Conservation (phyloP, 1,140 invertebrate genomes). For the Oppia nitens region DNA sequence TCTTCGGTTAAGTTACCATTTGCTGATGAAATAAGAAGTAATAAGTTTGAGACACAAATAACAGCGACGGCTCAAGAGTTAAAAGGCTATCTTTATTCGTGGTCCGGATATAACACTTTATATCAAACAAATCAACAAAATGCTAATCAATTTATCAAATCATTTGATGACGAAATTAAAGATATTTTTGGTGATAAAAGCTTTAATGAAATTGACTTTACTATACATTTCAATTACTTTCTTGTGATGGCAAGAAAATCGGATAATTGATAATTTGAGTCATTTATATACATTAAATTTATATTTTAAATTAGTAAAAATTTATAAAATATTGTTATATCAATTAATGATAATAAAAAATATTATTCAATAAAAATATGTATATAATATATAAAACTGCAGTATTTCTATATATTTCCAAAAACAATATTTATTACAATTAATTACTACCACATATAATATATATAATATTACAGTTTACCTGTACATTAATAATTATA, state of each 20-base stretch:
- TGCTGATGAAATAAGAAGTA: neutral
- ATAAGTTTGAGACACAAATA: neutral
- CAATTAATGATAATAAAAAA: too few relatives aligned
- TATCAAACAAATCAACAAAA: neutral
- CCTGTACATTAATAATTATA: too few relatives aligned
- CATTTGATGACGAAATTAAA: neutral
- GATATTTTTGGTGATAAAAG: neutral
- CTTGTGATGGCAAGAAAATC: neutral
- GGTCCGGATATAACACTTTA: constrained; percentile 2
- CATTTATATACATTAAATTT: too few relatives aligned
- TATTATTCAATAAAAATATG: too few relatives aligned
- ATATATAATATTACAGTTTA: too few relatives aligned
- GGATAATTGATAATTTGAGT: too few relatives aligned
- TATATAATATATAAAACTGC: too few relatives aligned
- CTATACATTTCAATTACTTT: neutral
- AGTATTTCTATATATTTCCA: too few relatives aligned
- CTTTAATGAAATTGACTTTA: neutral
- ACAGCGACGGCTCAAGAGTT: neutral
- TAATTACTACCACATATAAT: too few relatives aligned
- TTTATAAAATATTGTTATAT: too few relatives aligned
- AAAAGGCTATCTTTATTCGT: neutral
- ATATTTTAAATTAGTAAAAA: too few relatives aligned
- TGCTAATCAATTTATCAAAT: neutral
- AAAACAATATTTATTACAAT: too few relatives aligned
- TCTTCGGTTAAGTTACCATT: neutral